Evolutionary conservation across 2,888 invertebrate genomes (phyloP).

Genomic region (Cyrtodaria siliqua): DNA sequence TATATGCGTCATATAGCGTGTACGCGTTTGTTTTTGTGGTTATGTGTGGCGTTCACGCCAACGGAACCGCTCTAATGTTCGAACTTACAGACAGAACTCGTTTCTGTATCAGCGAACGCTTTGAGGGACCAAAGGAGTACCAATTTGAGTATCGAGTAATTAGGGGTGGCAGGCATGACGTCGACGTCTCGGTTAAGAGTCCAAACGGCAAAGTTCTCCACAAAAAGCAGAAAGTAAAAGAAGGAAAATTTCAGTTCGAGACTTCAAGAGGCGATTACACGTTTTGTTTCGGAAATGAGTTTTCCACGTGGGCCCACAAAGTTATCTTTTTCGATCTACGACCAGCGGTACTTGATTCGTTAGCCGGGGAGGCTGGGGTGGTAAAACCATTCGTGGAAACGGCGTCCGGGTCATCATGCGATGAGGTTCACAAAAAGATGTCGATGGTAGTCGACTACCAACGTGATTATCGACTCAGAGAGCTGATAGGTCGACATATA

Average conservation of each 20-base stretch:
- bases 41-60: constrained; percentile 34
- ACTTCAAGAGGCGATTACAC: constrained; percentile 79
- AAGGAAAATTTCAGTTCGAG: constrained; percentile 76
- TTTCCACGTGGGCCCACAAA: constrained; percentile 82
- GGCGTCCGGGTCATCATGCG: constrained; percentile 72
- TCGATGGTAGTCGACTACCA: constrained; percentile 68
- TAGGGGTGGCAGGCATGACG: constrained; percentile 82
- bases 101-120: constrained; percentile 80
- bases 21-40: constrained; percentile 4
- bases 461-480: constrained; percentile 79
- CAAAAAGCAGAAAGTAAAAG: constrained; percentile 70
- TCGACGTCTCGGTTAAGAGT: constrained; percentile 79
- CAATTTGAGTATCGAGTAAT: constrained; percentile 81
- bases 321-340: constrained; percentile 78
- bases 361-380: constrained; percentile 76
- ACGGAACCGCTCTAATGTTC: constrained; percentile 71
- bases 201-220: constrained; percentile 81
- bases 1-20: not conserved
- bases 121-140: constrained; percentile 69
- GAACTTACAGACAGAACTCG: constrained; percentile 80
- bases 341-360: constrained; percentile 72
- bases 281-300: constrained; percentile 83
- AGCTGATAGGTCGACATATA: constrained; percentile 80
- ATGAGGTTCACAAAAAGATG: constrained; percentile 74
- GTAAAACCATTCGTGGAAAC: constrained; percentile 69